Percentiles rank a stretch among this genome's conserved stretches.
Evolutionary conservation across 2,888 invertebrate species (phyloP).

Genomic region (Miltochrista miniata): DNA sequence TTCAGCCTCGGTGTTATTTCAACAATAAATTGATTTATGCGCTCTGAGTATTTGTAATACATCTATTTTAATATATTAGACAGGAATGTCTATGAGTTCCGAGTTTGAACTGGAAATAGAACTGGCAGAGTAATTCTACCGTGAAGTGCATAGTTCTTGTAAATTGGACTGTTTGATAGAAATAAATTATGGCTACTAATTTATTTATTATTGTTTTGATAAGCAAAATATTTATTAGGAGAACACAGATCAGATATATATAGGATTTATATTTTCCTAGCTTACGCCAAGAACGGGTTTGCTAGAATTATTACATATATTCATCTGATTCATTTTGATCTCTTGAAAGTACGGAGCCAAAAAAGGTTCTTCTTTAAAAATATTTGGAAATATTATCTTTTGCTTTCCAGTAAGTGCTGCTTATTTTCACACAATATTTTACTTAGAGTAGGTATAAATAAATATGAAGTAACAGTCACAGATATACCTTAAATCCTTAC

Average conservation of each 20-base stretch:
- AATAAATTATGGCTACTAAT: conserved; percentile 1
- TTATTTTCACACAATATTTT: too few species aligned
- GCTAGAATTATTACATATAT: too few species aligned
- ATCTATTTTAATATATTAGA: conserved; percentile 47
- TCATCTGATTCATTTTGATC: too few species aligned
- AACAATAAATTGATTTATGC: conserved; percentile 46
- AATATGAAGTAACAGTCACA: background rate
- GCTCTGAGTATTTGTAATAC: conserved; percentile 36
- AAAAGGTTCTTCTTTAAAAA: too few species aligned
- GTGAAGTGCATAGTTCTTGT: conserved; percentile 36
- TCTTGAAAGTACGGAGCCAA: too few species aligned
- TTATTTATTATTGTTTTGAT: background rate
- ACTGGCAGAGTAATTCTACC: conserved; percentile 31
- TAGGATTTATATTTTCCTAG: too few species aligned
- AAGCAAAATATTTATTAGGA: background rate
- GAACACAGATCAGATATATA: too few species aligned
- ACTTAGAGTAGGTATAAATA: too few species aligned
- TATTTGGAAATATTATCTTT: too few species aligned
- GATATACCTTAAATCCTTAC: conserved; percentile 17
- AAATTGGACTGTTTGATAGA: conserved; percentile 22
- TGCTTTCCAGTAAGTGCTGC: too few species aligned
- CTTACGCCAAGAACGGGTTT: too few species aligned
- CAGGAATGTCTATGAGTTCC: conserved; percentile 45
- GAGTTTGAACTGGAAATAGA: conserved; percentile 42
- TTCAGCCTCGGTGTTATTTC: conserved; percentile 25